Conservation (phyloP, 2,888 invertebrate species). For the Torymus aiolomorphi region DNA sequence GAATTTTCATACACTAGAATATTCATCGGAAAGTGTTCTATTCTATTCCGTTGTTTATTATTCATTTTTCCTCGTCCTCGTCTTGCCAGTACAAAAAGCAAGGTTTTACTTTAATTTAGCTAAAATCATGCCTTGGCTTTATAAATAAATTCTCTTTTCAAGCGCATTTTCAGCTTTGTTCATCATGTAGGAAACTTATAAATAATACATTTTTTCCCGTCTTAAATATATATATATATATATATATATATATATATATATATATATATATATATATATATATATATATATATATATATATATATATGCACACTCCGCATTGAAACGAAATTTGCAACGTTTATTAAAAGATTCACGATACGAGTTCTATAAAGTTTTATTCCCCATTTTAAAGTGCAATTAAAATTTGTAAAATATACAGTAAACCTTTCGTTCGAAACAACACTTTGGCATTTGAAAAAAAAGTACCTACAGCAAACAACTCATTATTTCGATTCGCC, state of each 20-base stretch:
- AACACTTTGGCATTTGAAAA: not conserved
- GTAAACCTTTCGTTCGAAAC: no score
- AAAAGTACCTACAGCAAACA: not conserved
- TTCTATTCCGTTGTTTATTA: conserved; percentile 20
- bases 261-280: no score
- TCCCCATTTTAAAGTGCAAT: no score
- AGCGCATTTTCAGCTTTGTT: not conserved
- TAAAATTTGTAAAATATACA: no score
- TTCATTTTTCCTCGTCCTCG: conserved; percentile 2
- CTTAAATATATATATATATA: no score
- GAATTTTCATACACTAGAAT: conserved; percentile 23
- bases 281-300: no score
- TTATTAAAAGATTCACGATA: no score
- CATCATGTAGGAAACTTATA: not conserved
- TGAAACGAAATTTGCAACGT: no score
- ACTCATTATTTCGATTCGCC: conserved; percentile 5
- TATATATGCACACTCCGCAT: no score
- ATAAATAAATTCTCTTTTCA: not conserved
- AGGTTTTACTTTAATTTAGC: not conserved
- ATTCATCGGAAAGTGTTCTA: conserved; percentile 45
- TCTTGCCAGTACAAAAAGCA: not conserved
- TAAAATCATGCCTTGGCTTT: conserved; percentile 8
- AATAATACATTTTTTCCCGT: no score
- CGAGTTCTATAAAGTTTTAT: no score
- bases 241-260: no score